Evolutionary conservation across 2,797 vertebrate genomes (phyloP).

Genomic region (Onychomys torridus): DNA sequence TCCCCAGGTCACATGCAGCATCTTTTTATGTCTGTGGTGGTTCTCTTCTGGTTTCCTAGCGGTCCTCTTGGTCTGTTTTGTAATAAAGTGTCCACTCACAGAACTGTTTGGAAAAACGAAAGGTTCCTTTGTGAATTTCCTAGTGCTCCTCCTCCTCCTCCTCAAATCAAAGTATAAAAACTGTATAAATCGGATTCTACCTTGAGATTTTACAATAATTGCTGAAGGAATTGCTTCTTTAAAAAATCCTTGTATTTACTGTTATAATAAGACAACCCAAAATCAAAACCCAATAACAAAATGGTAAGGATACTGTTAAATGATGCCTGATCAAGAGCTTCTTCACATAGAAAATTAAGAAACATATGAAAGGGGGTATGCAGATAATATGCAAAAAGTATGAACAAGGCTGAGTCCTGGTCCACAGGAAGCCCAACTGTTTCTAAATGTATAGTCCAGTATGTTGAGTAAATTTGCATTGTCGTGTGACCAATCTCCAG

Average conservation of each 20-base stretch:
- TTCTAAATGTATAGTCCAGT: background rate
- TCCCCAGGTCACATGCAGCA: too few relatives aligned
- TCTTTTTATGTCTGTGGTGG: fast-evolving
- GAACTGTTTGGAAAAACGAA: background rate
- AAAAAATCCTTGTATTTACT: background rate
- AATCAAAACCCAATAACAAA: background rate
- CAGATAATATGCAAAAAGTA: background rate
- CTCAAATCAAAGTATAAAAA: background rate
- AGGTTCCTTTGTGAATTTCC: background rate
- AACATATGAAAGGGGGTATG: background rate
- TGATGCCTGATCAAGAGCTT: background rate
- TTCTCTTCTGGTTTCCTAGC: background rate
- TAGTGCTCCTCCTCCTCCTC: too few relatives aligned
- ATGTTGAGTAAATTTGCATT: background rate
- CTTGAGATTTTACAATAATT: background rate
- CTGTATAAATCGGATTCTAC: background rate
- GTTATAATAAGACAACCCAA: constrained; percentile 18
- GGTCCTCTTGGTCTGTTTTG: background rate
- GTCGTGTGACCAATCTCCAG: background rate
- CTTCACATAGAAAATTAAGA: background rate
- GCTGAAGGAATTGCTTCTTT: background rate
- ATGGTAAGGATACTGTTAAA: background rate
- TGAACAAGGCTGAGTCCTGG: background rate
- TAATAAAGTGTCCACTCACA: background rate
- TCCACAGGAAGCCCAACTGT: background rate